Evolutionary conservation across 2,888 invertebrate genomes (phyloP).

Genomic region (Steinernema scapterisci): DNA sequence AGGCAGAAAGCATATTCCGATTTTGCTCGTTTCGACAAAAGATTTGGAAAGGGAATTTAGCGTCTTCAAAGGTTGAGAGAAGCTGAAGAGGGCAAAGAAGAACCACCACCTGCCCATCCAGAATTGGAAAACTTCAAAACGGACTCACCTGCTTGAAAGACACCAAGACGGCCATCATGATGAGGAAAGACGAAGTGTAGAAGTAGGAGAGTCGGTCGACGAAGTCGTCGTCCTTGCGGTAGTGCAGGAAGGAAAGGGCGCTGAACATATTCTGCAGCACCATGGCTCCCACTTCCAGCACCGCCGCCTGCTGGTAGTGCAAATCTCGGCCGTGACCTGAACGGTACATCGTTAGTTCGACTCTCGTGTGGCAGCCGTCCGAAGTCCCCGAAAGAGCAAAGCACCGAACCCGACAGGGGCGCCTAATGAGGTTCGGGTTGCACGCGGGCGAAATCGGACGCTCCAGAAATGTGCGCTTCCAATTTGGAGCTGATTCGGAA

Average conservation of each 20-base stretch:
- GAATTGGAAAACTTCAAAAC: slow-evolving; percentile 6
- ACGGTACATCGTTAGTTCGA: slow-evolving; percentile 14
- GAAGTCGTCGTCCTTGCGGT: slow-evolving; percentile 65
- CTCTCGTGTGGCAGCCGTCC: not conserved
- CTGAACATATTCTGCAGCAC: slow-evolving; percentile 68
- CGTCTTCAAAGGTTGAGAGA: too few relatives aligned
- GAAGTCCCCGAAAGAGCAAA: not conserved
- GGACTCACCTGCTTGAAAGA: slow-evolving; percentile 63
- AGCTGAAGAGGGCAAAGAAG: not conserved
- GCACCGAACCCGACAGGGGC: not conserved
- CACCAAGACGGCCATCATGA: slow-evolving; percentile 68
- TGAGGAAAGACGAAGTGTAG: slow-evolving; percentile 67
- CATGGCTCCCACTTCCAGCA: slow-evolving; percentile 67
- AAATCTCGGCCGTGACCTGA: slow-evolving; percentile 34
- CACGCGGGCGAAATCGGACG: slow-evolving; percentile 27
- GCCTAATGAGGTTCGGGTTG: slow-evolving; percentile 28
- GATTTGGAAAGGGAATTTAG: too few relatives aligned
- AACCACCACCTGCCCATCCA: not conserved
- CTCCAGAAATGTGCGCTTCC: not conserved
- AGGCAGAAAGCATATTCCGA: slow-evolving; percentile 29
- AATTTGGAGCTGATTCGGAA: not conserved
- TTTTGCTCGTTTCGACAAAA: too few relatives aligned
- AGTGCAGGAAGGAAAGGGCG: slow-evolving; percentile 66
- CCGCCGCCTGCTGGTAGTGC: slow-evolving; percentile 54
- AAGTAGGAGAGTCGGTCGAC: slow-evolving; percentile 67